phyloP scores from a whole-genome alignment of 2,797 vertebrate species.

The Phyllotis vaccarum region DNA sequence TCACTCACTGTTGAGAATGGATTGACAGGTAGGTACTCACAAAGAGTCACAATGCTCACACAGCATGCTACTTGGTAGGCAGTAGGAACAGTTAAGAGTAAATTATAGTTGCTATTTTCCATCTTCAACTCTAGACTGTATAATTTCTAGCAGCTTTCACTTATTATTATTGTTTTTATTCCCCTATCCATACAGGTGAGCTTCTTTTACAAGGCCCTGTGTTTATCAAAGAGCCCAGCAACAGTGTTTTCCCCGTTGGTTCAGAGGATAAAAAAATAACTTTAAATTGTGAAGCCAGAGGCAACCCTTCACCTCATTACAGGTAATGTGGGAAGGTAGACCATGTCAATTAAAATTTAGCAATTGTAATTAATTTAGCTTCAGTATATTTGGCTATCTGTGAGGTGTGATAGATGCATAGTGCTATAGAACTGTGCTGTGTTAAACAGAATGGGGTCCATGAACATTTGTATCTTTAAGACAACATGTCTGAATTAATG shows the following conservation, averaged over 20 bases:
- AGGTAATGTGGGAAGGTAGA: slow-evolving; percentile 72
- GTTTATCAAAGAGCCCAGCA: slow-evolving; percentile 80
- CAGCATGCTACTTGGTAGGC: not conserved
- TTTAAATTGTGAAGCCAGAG: slow-evolving; percentile 72
- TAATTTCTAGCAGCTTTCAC: not conserved
- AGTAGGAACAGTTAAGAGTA: not conserved
- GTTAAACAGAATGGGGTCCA: not conserved
- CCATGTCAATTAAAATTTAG: slow-evolving; percentile 57
- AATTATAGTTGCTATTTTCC: not conserved
- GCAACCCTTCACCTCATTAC: slow-evolving; percentile 78
- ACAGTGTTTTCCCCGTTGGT: slow-evolving; percentile 70
- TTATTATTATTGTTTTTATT: not conserved
- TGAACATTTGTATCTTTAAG: not conserved
- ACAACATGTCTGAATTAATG: not conserved
- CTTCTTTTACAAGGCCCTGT: slow-evolving; percentile 71
- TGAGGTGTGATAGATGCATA: not conserved
- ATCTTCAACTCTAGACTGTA: not conserved
- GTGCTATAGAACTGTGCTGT: not conserved
- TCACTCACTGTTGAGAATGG: not conserved
- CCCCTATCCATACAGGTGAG: slow-evolving; percentile 33
- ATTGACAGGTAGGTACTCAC: not conserved
- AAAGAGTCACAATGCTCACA: not conserved
- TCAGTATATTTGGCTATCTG: not conserved
- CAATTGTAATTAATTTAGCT: not conserved
- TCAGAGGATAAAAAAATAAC: slow-evolving; percentile 75